Conservation (phyloP, 2,113 vertebrate species). For the Fukomys damarensis region DNA sequence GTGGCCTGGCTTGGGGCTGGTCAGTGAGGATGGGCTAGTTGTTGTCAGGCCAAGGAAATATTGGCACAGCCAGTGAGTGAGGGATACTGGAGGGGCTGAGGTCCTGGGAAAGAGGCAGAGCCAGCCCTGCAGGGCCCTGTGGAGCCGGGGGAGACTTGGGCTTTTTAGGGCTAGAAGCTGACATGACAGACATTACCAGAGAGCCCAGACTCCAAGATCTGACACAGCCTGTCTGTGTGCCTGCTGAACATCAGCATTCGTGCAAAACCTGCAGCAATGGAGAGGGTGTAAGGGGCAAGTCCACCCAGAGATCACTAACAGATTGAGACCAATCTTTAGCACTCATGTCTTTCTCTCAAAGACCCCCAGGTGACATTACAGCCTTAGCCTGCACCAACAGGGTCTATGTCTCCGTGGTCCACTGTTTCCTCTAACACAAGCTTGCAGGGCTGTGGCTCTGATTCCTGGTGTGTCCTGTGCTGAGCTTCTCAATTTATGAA, state of each 20-base stretch:
- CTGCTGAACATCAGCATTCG: background rate
- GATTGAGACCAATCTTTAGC: background rate
- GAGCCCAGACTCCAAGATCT: background rate
- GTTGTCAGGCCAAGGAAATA: background rate
- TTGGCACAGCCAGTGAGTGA: background rate
- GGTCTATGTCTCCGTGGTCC: background rate
- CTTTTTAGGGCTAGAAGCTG: background rate
- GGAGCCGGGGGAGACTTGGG: background rate
- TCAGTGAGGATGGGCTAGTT: background rate
- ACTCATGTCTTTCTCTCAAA: background rate
- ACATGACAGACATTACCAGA: background rate
- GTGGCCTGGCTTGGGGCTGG: background rate
- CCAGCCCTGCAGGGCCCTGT: background rate
- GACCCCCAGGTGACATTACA: background rate
- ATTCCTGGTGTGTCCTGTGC: background rate
- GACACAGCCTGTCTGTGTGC: background rate
- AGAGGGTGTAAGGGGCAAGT: background rate
- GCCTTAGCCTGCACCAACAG: background rate
- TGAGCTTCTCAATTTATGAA: background rate
- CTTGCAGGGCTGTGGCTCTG: background rate
- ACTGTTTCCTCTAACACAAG: background rate
- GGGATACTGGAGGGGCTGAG: background rate
- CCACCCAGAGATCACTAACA: background rate
- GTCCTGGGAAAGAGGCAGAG: background rate
- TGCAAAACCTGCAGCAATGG: background rate